A percentile compares a stretch with the other conserved stretches of the same genome.
phyloP scores from a whole-genome alignment of 1,140 invertebrate genomes.

The Physella acuta region DNA sequence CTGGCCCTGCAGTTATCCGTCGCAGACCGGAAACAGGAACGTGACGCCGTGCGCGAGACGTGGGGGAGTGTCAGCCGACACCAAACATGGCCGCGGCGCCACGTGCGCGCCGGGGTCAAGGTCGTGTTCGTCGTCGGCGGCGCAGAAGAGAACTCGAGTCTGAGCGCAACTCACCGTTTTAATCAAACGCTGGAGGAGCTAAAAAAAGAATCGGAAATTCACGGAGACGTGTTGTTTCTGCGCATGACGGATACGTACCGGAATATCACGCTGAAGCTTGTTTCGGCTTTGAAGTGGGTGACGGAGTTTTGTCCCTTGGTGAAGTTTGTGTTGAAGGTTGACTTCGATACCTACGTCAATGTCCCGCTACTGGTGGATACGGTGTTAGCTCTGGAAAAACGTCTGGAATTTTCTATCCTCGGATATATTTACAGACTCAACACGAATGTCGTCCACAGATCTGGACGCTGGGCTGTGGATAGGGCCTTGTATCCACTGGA shows the following conservation, averaged over 20 bases:
- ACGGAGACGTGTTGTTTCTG: conserved; percentile 41
- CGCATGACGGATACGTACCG: conserved; percentile 43
- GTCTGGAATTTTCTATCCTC: background rate
- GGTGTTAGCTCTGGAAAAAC: background rate
- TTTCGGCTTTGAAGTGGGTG: conserved; percentile 82
- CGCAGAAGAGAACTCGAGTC: too few relatives aligned
- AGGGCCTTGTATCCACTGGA: conserved; percentile 36
- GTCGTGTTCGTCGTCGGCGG: conserved; percentile 38
- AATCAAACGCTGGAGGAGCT: conserved; percentile 11
- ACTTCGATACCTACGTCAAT: conserved; percentile 84
- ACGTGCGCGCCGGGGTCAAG: conserved; percentile 12
- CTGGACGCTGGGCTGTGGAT: conserved; percentile 38
- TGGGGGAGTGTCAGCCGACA: conserved; percentile 32
- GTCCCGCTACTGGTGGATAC: conserved; percentile 60
- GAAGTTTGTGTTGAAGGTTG: conserved; percentile 80
- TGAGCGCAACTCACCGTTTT: too few relatives aligned
- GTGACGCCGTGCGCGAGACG: conserved; percentile 28
- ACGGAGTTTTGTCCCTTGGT: conserved; percentile 64
- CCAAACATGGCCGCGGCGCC: conserved; percentile 24
- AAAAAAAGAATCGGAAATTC: conserved; percentile 19
- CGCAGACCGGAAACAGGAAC: background rate
- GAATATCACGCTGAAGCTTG: conserved; percentile 62
- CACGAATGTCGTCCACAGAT: conserved; percentile 25
- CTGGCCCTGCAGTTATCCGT: conserved; percentile 24
- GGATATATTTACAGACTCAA: conserved; percentile 9